These are phyloP conservation scores for Netelia fuscicornis DNA, from an alignment of 2,888 invertebrate species.

Conservation along the genomic window DNA sequence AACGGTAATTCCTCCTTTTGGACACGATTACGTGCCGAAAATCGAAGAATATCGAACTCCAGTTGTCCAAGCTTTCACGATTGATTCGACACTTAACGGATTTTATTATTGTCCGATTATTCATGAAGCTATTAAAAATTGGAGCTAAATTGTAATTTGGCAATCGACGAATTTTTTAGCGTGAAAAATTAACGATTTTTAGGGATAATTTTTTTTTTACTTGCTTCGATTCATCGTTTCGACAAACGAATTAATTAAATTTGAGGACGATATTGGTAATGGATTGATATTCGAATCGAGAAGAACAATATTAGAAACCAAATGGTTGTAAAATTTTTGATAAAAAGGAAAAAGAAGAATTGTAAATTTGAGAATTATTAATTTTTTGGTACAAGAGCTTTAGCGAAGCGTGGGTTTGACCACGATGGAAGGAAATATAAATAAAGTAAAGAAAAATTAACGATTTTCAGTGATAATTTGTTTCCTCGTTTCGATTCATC, in stretches of 20 bases:
- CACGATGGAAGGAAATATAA: too few relatives aligned
- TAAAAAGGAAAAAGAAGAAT: too few relatives aligned
- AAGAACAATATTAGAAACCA: too few relatives aligned
- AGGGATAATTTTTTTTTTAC: not conserved
- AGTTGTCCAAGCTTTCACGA: not conserved
- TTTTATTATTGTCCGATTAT: not conserved
- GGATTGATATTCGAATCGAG: too few relatives aligned
- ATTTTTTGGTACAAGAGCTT: too few relatives aligned
- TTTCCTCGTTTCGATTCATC: not conserved
- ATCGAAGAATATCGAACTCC: constrained; percentile 19
- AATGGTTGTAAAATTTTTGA: too few relatives aligned
- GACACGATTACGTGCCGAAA: constrained; percentile 40
- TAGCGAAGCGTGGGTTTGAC: too few relatives aligned
- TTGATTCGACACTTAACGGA: constrained; percentile 1
- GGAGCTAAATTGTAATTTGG: not conserved
- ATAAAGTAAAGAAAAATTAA: not conserved
- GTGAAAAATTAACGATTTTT: not conserved
- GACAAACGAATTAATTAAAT: too few relatives aligned
- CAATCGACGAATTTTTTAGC: not conserved
- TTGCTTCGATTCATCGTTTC: not conserved
- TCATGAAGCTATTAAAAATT: constrained; percentile 7
- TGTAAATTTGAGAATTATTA: too few relatives aligned
- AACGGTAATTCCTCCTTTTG: constrained; percentile 55
- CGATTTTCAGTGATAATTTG: not conserved
- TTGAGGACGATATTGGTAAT: too few relatives aligned